phyloP scores from a whole-genome alignment of 2,888 invertebrate species.

The Clepsis dumicolana region DNA sequence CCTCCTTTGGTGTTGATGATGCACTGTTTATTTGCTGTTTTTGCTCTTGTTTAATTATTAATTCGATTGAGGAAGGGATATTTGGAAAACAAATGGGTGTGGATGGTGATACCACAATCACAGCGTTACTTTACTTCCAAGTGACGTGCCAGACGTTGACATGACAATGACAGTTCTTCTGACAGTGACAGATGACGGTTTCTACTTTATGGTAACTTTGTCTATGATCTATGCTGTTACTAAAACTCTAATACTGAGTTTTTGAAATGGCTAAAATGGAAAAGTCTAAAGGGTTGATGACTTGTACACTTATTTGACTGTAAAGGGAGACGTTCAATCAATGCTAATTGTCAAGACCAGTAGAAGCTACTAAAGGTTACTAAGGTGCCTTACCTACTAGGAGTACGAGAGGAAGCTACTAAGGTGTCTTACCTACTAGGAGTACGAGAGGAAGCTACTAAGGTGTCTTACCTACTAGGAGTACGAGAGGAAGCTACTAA shows the following conservation, averaged over 20 bases:
- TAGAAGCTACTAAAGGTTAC: no score
- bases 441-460: no score
- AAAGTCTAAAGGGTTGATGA: no score
- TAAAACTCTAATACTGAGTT: neutral
- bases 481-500: no score
- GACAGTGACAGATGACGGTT: neutral
- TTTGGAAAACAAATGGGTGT: slow-evolving; percentile 43
- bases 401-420: no score
- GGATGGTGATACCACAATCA: slow-evolving; percentile 22
- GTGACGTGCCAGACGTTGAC: slow-evolving; percentile 43
- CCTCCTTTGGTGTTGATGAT: slow-evolving; percentile 7
- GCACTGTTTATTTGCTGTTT: slow-evolving; percentile 14
- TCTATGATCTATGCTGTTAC: slow-evolving; percentile 3
- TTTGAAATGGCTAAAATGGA: no score
- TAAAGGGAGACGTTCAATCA: no score
- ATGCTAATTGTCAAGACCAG: no score
- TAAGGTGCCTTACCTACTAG: no score
- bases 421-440: no score
- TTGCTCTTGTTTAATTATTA: slow-evolving; percentile 10
- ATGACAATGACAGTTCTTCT: neutral
- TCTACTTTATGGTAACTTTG: slow-evolving; percentile 3
- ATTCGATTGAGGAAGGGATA: slow-evolving; percentile 32
- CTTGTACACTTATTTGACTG: no score
- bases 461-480: no score
- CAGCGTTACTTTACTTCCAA: slow-evolving; percentile 47